Base-by-base conservation (phyloP, 2,113 vertebrate species). In the Peucedramus taeniatus region DNA sequence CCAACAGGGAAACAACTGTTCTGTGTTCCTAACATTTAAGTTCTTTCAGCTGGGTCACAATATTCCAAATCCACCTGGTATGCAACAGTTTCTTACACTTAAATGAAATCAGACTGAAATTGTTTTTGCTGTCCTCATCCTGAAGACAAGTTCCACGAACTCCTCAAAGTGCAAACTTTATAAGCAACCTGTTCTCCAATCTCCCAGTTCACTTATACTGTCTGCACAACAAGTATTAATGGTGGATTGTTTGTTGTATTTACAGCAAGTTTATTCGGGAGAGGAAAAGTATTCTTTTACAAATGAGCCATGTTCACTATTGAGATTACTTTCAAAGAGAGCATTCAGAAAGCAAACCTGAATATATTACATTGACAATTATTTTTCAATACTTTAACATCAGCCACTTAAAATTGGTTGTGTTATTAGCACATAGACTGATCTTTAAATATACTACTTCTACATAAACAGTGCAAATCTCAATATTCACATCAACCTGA, bases 381-480 rank as follows among this genome's bases (percentile, higher is more conserved):
- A 95, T 72, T 94, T 97, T 98, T 97, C 87, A 98, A 94, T 97
- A 98, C 96, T 97, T 93, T 96, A 97, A 97, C 95, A 96, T 94
- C 66, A 33, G 91, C 78, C 96, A 96, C 81, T 97, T 97, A 94
- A 91, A 97, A 90, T 37, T 92, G 91, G 59, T 96, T 96, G 95
- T 95, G 96, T 96, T 96, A 93, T 96, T 97, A 97, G 95, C 96
- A 97, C 97, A 91, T 94, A 98, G 87, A 98, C 57, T 94, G 94
- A 95, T 96, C 78, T 96, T 98, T 97, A 98, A 98, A 98, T 98
- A 98, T 49, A 89, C 89, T 96, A 95, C 83, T 93, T 94, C 96
- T 97, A 97, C 97, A 97, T 94, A 97, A 83, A 97, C 96, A 98
- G 93, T 97, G 96, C 97, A 97, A 96, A 94, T 89, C 81, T 98